phyloP scores from a whole-genome alignment of 1,140 invertebrate genomes.

The Meloidogyne exigua region DNA sequence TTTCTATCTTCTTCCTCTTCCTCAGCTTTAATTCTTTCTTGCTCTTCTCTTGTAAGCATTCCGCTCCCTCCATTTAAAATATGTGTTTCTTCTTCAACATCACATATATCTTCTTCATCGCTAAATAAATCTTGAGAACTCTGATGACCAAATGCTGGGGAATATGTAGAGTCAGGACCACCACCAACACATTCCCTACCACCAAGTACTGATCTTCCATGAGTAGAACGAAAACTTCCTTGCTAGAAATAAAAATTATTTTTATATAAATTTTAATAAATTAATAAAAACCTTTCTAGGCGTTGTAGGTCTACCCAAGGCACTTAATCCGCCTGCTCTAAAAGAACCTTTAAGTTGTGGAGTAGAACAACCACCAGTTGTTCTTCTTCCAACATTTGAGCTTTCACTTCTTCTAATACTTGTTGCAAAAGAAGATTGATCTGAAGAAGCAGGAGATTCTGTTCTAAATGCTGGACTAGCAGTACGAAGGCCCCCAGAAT shows the following conservation, averaged over 20 bases:
- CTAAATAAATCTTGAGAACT: slow-evolving; percentile 14
- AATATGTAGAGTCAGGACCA: not conserved
- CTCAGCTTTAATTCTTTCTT: not conserved
- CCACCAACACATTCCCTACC: slow-evolving; percentile 24
- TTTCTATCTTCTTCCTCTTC: not conserved
- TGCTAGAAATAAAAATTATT: not conserved
- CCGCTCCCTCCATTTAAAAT: not conserved
- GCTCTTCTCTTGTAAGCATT: not conserved
- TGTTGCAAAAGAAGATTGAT: slow-evolving; percentile 58
- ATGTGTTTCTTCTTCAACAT: not conserved
- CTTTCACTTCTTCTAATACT: slow-evolving; percentile 57
- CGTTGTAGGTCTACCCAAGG: slow-evolving; percentile 13
- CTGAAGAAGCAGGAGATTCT: slow-evolving; percentile 58
- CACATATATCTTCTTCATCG: not conserved
- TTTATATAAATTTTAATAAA: slow-evolving; percentile 2
- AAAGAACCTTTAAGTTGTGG: slow-evolving; percentile 13
- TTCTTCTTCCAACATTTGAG: slow-evolving; percentile 30
- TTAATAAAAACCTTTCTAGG: slow-evolving; percentile 36
- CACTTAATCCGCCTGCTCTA: slow-evolving; percentile 1
- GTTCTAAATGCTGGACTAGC: slow-evolving; percentile 43
- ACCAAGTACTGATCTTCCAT: slow-evolving; percentile 50
- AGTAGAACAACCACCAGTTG: not conserved
- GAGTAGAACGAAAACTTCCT: slow-evolving; percentile 15
- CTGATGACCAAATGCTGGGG: not conserved
- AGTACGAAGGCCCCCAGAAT: not conserved